Percentiles rank a stretch among this genome's conserved stretches.
Evolutionary conservation across 1,140 invertebrate genomes (phyloP).

Genomic region (Alviniconcha marisindica): DNA sequence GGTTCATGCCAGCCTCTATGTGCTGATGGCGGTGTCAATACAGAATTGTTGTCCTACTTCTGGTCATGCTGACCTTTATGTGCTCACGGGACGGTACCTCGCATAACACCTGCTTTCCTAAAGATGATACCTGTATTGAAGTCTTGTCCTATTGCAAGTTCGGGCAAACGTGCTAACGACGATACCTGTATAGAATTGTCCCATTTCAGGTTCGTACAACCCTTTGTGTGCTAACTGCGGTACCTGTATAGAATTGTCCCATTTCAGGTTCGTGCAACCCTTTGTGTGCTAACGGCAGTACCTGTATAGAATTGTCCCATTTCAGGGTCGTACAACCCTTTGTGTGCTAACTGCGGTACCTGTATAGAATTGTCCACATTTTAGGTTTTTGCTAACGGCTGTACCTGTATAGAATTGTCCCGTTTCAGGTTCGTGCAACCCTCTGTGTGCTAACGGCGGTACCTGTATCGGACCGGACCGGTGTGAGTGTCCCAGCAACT

Average conservation of each 20-base stretch:
- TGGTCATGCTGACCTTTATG: too few species aligned
- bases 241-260: background rate
- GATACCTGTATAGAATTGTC: background rate
- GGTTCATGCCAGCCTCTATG: background rate
- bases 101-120: too few species aligned
- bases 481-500: slow-evolving; percentile 85
- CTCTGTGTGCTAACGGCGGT: slow-evolving; percentile 86
- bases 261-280: background rate
- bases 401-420: too few species aligned
- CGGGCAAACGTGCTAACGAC: background rate
- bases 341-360: slow-evolving; percentile 66
- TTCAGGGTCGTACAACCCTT: slow-evolving; percentile 61
- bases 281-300: too few species aligned
- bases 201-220: background rate
- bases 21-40: too few species aligned
- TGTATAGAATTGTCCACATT: background rate
- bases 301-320: too few species aligned
- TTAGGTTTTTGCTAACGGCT: too few species aligned
- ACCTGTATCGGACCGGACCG: slow-evolving; percentile 84
- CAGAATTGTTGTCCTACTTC: too few species aligned
- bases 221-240: too few species aligned
- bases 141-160: background rate
- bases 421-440: slow-evolving; percentile 63
- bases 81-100: too few species aligned
- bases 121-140: too few species aligned